Conservation (phyloP, 2,113 vertebrate species). For the Zapornia atra region DNA sequence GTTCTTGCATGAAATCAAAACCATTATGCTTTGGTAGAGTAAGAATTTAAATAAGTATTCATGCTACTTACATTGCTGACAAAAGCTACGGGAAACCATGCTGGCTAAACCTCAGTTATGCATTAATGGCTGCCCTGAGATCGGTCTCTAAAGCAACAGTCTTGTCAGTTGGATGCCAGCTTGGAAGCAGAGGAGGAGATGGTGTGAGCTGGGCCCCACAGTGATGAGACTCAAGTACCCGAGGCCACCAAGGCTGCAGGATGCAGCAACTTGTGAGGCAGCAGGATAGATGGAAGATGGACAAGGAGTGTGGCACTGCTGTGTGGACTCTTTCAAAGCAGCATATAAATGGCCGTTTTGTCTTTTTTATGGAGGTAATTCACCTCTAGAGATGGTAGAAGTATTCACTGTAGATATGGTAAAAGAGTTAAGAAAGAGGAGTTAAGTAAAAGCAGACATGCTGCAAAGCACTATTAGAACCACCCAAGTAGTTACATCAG, state of each 20-base stretch:
- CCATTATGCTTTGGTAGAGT: neutral
- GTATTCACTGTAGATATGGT: neutral
- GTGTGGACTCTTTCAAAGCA: neutral
- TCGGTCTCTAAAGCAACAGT: neutral
- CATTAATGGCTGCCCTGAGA: neutral
- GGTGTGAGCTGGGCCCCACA: neutral
- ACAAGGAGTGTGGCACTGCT: neutral
- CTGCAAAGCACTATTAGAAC: neutral
- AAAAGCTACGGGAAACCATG: neutral
- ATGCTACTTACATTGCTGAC: neutral
- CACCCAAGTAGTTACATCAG: neutral
- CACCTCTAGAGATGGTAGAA: neutral
- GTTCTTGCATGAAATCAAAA: neutral
- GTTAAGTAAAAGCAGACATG: neutral
- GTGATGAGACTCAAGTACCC: neutral
- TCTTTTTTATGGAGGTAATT: neutral
- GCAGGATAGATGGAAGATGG: neutral
- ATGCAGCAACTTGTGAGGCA: neutral
- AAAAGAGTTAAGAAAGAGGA: neutral
- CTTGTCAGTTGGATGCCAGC: neutral
- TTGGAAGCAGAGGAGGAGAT: neutral
- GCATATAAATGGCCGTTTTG: neutral
- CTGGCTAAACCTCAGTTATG: neutral
- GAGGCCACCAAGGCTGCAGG: neutral
- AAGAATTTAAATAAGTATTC: neutral